Conservation (phyloP, 2,888 invertebrate genomes). For the Idaea biselata region DNA sequence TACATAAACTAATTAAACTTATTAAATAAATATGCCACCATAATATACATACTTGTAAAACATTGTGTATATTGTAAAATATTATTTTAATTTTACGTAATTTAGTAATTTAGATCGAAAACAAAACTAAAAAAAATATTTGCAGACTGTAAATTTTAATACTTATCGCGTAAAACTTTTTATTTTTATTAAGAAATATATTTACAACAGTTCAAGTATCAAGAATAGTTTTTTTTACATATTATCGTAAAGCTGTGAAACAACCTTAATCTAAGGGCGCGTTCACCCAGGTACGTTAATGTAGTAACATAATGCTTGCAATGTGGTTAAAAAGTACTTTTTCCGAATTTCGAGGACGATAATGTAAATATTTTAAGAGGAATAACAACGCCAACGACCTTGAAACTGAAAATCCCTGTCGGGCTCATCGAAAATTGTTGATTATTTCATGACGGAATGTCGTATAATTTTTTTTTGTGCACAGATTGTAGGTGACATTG, state of each 20-base stretch:
- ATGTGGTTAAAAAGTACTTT: background rate
- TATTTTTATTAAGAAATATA: constrained; percentile 49
- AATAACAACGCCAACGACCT: too few relatives aligned
- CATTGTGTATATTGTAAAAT: background rate
- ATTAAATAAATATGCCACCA: background rate
- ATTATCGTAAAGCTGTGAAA: constrained; percentile 46
- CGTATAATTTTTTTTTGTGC: too few relatives aligned
- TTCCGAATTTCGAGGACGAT: too few relatives aligned
- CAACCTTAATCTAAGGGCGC: constrained; percentile 46
- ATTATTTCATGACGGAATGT: too few relatives aligned
- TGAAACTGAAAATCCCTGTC: too few relatives aligned
- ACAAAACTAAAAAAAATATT: constrained; percentile 21
- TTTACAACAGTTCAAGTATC: constrained; percentile 73
- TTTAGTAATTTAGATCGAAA: background rate
- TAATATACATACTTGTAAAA: constrained; percentile 9
- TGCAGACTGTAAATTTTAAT: constrained; percentile 27
- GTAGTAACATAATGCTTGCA: background rate
- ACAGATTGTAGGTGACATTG: too few relatives aligned
- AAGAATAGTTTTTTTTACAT: constrained; percentile 65
- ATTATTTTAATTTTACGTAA: background rate
- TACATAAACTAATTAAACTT: constrained; percentile 18
- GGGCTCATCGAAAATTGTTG: too few relatives aligned
- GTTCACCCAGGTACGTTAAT: constrained; percentile 8
- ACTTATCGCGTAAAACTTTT: background rate
- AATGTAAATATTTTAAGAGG: too few relatives aligned